phyloP scores from a whole-genome alignment of 2,797 vertebrate genomes.

The Champsocephalus gunnari region DNA sequence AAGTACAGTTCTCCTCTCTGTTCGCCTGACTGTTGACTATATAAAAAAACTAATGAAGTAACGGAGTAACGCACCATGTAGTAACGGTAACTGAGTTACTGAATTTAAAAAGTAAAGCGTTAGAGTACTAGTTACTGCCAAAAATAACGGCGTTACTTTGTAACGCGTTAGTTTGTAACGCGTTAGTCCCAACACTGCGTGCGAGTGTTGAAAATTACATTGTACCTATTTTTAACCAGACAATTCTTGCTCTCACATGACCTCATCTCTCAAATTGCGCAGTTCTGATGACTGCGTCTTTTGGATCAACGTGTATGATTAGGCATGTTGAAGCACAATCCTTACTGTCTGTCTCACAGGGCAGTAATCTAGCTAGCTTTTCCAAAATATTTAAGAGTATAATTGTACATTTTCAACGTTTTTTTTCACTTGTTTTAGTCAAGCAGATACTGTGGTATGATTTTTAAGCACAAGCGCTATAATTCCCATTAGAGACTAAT shows the following conservation, averaged over 20 bases:
- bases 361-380: not conserved
- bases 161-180: too few species aligned
- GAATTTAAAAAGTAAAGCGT: too few species aligned
- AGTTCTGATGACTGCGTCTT: conserved; percentile 9
- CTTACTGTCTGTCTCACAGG: not conserved
- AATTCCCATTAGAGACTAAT: not conserved
- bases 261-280: not conserved
- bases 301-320: not conserved
- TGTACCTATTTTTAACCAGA: not conserved
- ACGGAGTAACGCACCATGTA: too few species aligned
- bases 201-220: not conserved
- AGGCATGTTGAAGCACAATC: conserved; percentile 3
- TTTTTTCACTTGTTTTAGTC: not conserved
- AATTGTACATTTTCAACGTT: not conserved
- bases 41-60: too few species aligned
- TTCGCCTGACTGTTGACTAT: too few species aligned
- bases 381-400: not conserved
- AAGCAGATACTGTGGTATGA: not conserved
- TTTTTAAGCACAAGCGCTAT: not conserved
- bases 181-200: too few species aligned
- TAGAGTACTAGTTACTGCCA: too few species aligned
- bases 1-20: too few species aligned
- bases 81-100: too few species aligned
- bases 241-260: not conserved
- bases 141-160: too few species aligned